Evolutionary conservation across 2,113 vertebrate species (phyloP).

Genomic region (Myotis yumanensis): DNA sequence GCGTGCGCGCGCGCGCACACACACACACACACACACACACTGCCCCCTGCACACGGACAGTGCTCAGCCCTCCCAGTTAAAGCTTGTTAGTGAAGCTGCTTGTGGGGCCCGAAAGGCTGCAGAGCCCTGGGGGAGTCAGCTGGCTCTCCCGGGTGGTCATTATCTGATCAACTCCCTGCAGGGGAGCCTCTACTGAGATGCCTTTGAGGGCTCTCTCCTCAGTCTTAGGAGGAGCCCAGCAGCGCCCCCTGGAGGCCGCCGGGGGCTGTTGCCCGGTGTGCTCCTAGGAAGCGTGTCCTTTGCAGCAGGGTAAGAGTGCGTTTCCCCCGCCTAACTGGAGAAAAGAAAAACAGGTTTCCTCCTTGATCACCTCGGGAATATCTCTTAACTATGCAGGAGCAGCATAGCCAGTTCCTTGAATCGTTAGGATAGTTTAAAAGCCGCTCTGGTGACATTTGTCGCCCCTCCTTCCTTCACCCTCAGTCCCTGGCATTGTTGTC

Average conservation of each 20-base stretch:
- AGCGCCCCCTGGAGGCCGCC: slow-evolving; percentile 17
- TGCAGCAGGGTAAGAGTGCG: neutral
- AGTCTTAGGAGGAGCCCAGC: slow-evolving; percentile 59
- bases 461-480: neutral
- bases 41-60: neutral
- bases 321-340: neutral
- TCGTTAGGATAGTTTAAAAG: neutral
- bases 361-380: slow-evolving; percentile 40
- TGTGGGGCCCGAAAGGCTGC: neutral
- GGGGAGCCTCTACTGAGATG: slow-evolving; percentile 57
- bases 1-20: neutral
- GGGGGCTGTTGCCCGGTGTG: slow-evolving; percentile 49
- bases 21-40: neutral
- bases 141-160: slow-evolving; percentile 60
- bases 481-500: neutral
- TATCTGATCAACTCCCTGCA: slow-evolving; percentile 68
- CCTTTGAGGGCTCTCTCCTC: slow-evolving; percentile 65
- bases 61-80: slow-evolving; percentile 50
- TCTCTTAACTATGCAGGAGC: slow-evolving; percentile 5
- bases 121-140: slow-evolving; percentile 30
- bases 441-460: neutral
- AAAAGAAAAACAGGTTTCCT: slow-evolving; percentile 48
- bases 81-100: slow-evolving; percentile 47
- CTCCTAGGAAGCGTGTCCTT: neutral
- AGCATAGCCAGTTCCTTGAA: neutral